These are phyloP conservation scores for Eudemis profundana DNA, from an alignment of 2,888 invertebrate genomes.

Conservation along the genomic window DNA sequence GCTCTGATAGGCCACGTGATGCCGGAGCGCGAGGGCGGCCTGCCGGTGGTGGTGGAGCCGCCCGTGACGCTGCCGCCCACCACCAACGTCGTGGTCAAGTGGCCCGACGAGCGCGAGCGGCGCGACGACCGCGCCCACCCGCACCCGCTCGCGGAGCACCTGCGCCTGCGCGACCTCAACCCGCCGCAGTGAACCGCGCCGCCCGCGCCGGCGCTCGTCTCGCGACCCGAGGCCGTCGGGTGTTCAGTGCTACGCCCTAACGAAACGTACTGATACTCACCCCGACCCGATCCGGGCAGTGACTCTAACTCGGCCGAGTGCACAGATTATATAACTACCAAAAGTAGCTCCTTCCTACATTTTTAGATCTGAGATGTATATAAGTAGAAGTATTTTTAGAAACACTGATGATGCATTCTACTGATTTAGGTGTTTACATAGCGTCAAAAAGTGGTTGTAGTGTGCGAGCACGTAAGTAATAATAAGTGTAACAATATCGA, in stretches of 20 bases:
- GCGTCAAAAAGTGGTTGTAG: constrained; percentile 29
- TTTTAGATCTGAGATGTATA: constrained; percentile 60
- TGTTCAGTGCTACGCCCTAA: constrained; percentile 67
- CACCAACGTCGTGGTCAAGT: constrained; percentile 74
- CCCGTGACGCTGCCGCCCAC: constrained; percentile 74
- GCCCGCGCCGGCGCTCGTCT: constrained; percentile 40
- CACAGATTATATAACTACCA: constrained; percentile 53
- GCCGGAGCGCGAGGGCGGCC: constrained; percentile 69
- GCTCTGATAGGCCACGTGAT: constrained; percentile 72
- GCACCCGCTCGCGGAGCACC: constrained; percentile 70
- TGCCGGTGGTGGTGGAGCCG: constrained; percentile 75
- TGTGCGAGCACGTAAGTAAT: constrained; percentile 42
- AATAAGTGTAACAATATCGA: constrained; percentile 35
- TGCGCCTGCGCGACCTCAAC: constrained; percentile 71
- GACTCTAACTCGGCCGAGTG: constrained; percentile 63
- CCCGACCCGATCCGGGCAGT: constrained; percentile 61
- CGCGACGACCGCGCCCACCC: constrained; percentile 55
- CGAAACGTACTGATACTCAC: constrained; percentile 59
- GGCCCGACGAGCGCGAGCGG: constrained; percentile 67
- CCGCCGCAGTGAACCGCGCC: constrained; percentile 68
- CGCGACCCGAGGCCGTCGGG: constrained; percentile 51
- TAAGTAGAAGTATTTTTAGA: constrained; percentile 58
- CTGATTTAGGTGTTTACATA: constrained; percentile 33
- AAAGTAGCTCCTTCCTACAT: constrained; percentile 54
- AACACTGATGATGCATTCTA: constrained; percentile 50